Evolutionary conservation across 2,888 invertebrate genomes (phyloP).

Genomic region (Diplazon laetatorius): DNA sequence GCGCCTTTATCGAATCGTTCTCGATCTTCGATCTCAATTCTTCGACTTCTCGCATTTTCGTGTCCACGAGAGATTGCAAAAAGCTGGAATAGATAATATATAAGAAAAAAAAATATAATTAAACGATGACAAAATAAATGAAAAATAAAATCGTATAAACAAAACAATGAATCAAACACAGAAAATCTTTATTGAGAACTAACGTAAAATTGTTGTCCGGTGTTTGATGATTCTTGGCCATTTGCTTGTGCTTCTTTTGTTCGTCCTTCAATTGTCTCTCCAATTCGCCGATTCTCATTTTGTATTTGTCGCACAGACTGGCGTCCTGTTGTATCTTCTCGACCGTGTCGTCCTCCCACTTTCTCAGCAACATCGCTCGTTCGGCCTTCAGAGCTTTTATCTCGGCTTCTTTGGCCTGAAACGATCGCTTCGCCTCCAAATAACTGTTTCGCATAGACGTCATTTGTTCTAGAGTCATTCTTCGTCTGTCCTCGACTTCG

Average conservation of each 20-base stretch:
- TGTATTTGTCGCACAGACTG: slow-evolving; percentile 71
- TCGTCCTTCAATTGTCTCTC: slow-evolving; percentile 72
- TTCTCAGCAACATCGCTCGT: slow-evolving; percentile 65
- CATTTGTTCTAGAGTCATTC: slow-evolving; percentile 70
- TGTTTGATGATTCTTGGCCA: slow-evolving; percentile 38
- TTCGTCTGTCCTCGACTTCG: slow-evolving; percentile 77
- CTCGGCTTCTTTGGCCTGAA: slow-evolving; percentile 69
- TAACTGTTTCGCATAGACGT: slow-evolving; percentile 69
- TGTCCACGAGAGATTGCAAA: slow-evolving; percentile 69
- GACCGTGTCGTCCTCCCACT: slow-evolving; percentile 71
- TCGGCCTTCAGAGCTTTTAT: slow-evolving; percentile 71
- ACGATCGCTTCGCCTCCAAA: slow-evolving; percentile 69
- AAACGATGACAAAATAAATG: neutral
- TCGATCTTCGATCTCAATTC: slow-evolving; percentile 73
- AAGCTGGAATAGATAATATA: slow-evolving; percentile 68
- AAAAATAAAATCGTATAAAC: no score
- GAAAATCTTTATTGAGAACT: slow-evolving; percentile 22
- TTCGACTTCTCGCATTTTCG: slow-evolving; percentile 72
- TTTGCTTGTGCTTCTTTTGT: slow-evolving; percentile 61
- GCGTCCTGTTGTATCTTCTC: slow-evolving; percentile 68
- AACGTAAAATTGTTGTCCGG: slow-evolving; percentile 51
- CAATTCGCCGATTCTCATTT: slow-evolving; percentile 71
- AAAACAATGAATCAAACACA: no score
- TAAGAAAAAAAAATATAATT: neutral
- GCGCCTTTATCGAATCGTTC: slow-evolving; percentile 69